A percentile compares a stretch with the other conserved stretches of the same genome.
Conservation (phyloP, 2,888 invertebrate genomes). For the Lochmaea capreae region DNA sequence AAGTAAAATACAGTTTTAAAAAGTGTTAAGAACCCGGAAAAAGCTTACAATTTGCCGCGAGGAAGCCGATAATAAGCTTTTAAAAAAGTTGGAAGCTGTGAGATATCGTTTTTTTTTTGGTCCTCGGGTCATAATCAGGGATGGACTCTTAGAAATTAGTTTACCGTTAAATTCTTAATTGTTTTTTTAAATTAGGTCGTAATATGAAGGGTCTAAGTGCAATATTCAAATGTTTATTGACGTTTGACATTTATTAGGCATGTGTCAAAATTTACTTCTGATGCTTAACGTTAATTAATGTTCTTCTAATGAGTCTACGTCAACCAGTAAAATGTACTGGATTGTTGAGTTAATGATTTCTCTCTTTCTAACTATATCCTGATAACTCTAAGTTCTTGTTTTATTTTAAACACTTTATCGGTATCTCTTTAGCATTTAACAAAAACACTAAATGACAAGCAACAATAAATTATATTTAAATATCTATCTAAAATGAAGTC, state of each 20-base stretch:
- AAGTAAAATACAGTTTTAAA: slow-evolving; percentile 65
- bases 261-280: no score
- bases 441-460: neutral
- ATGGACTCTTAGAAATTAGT: neutral
- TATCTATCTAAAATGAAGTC: neutral
- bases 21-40: slow-evolving; percentile 64
- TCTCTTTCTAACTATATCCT: no score
- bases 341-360: no score
- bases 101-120: slow-evolving; percentile 62
- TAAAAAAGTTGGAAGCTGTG: slow-evolving; percentile 64
- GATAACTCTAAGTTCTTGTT: no score
- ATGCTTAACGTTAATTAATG: no score
- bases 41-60: slow-evolving; percentile 51
- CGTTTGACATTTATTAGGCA: no score
- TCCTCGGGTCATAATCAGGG: slow-evolving; percentile 53
- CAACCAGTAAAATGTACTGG: no score
- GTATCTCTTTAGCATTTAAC: neutral
- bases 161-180: neutral
- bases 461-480: slow-evolving; percentile 7
- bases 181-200: neutral
- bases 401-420: no score
- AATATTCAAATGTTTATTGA: no score
- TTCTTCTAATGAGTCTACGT: no score
- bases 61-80: slow-evolving; percentile 66
- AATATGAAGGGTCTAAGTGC: no score